Evolutionary conservation across 2,113 vertebrate genomes (phyloP).

Genomic region (Vombatus ursinus): DNA sequence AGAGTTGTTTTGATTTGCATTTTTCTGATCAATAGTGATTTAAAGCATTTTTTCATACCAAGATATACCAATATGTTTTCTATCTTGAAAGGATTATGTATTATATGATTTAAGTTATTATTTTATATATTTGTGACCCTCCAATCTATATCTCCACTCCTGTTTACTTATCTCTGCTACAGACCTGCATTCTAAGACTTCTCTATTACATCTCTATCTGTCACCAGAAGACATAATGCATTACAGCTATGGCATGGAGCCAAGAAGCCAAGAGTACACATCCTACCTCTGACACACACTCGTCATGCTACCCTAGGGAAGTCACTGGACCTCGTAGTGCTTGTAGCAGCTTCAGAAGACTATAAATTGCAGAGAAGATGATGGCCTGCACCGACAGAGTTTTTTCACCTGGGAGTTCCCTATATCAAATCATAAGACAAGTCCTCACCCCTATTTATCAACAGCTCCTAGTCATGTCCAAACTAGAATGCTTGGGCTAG

Average conservation of each 20-base stretch:
- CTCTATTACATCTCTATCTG: background rate
- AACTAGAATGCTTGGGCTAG: conserved; percentile 1
- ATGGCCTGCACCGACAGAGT: background rate
- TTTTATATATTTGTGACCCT: background rate
- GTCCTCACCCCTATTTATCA: background rate
- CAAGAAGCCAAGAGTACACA: background rate
- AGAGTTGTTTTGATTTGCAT: too few relatives aligned
- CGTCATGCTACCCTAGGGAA: background rate
- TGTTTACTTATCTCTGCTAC: background rate
- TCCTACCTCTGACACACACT: background rate
- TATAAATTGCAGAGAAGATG: background rate
- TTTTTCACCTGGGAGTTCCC: background rate
- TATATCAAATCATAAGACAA: background rate
- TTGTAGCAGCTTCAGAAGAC: background rate
- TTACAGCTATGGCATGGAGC: background rate
- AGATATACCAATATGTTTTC: background rate
- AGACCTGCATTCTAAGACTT: background rate
- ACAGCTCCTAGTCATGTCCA: background rate
- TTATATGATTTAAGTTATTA: background rate
- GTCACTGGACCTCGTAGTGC: background rate
- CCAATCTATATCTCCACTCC: background rate
- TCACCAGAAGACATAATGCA: background rate
- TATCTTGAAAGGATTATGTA: conserved; percentile 19
- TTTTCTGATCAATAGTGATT: too few relatives aligned
- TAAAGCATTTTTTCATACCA: too few relatives aligned